A percentile compares a stretch with the other conserved stretches of the same genome.
These are phyloP conservation scores for Molothrus ater DNA, from an alignment of 2,797 vertebrate genomes.

Conservation along the genomic window DNA sequence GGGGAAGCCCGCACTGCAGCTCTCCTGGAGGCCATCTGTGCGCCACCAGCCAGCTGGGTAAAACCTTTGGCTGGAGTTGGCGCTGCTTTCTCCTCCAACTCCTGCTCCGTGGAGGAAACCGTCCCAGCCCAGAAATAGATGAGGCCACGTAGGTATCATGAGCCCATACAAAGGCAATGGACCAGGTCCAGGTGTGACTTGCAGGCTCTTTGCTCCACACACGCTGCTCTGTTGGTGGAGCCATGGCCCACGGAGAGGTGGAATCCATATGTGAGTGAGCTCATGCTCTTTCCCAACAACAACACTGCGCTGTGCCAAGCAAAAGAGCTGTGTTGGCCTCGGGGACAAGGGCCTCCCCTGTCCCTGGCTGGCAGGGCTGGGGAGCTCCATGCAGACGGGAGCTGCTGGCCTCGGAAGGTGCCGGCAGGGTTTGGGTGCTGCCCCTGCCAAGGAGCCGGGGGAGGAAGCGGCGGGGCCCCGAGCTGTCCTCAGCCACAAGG, in stretches of 20 bases:
- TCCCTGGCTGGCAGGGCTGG: constrained; percentile 47
- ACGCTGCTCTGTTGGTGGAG: constrained; percentile 34
- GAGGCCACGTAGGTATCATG: background rate
- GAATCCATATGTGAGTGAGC: constrained; percentile 50
- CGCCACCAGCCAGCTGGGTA: background rate
- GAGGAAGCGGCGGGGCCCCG: constrained; percentile 20
- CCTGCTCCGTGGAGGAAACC: background rate
- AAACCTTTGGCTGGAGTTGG: background rate
- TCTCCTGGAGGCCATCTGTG: background rate
- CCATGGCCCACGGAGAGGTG: constrained; percentile 42
- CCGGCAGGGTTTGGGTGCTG: constrained; percentile 6
- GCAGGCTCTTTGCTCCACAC: constrained; percentile 33
- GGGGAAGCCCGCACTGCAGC: background rate
- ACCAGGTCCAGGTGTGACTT: background rate
- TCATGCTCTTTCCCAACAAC: constrained; percentile 62
- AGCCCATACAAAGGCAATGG: constrained; percentile 42
- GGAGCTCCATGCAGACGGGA: constrained; percentile 24
- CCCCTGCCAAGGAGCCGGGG: constrained; percentile 29
- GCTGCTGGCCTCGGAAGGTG: constrained; percentile 51
- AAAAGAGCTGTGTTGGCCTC: constrained; percentile 60
- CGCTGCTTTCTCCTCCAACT: background rate
- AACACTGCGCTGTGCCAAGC: constrained; percentile 40
- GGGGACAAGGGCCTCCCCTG: constrained; percentile 68
- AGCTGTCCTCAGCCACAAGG: constrained; percentile 42
- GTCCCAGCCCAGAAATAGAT: background rate